Percentiles rank a stretch among this genome's conserved stretches.
Conservation (phyloP, 2,797 vertebrate genomes). For the Sebastes trivittatus region DNA sequence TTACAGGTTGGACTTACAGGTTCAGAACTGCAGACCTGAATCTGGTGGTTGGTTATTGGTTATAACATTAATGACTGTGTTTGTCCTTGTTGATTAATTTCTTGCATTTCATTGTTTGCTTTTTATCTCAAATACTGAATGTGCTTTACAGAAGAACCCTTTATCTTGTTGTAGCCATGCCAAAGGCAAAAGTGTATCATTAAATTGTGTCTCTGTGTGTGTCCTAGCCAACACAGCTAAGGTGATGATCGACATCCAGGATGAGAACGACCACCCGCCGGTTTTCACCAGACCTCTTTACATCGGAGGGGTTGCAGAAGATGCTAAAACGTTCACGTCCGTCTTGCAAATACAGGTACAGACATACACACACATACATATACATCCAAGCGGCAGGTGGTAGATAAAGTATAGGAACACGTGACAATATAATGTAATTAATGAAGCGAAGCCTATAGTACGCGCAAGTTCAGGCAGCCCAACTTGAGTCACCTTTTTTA, state of each 20-base stretch:
- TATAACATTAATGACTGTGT: neutral
- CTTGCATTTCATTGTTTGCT: neutral
- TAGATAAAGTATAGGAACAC: neutral
- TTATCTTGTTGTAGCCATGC: neutral
- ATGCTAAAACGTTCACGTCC: conserved; percentile 94
- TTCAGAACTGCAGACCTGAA: neutral
- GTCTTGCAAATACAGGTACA: conserved; percentile 93
- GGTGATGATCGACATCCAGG: conserved; percentile 90
- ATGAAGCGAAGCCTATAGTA: neutral
- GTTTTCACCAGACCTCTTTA: conserved; percentile 90
- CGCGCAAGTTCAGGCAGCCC: neutral
- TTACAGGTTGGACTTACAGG: neutral
- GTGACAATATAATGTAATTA: neutral
- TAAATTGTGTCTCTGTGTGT: conserved; percentile 21
- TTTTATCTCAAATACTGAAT: neutral
- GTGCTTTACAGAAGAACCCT: neutral
- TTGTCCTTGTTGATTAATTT: neutral
- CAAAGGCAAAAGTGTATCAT: neutral
- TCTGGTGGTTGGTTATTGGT: neutral
- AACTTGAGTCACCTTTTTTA: neutral
- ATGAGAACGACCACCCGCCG: conserved; percentile 95
- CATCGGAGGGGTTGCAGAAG: conserved; percentile 95
- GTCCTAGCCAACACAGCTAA: conserved; percentile 92
- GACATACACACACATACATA: neutral
- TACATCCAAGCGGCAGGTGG: neutral